A percentile compares a stretch with the other conserved stretches of the same genome.
These are phyloP conservation scores for Steinernema carpocapsae DNA, from an alignment of 2,888 invertebrate genomes.

Conservation along the genomic window DNA sequence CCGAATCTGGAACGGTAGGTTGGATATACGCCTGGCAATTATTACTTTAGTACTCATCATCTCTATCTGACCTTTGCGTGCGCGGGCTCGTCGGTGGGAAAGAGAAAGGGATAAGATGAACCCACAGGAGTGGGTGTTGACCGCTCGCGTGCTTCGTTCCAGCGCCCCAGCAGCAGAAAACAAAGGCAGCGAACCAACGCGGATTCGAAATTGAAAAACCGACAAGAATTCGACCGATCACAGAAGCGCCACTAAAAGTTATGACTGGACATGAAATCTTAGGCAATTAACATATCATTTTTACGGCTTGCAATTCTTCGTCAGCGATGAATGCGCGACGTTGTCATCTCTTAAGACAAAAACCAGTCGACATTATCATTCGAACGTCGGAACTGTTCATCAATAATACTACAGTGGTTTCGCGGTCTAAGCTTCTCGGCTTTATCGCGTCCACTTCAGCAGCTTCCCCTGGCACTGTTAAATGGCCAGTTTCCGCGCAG, in stretches of 20 bases:
- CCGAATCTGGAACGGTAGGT: constrained; percentile 27
- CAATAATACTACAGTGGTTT: background rate
- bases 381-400: constrained; percentile 11
- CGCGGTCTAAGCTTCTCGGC: background rate
- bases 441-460: constrained; percentile 1
- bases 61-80: constrained; percentile 8
- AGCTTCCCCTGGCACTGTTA: background rate
- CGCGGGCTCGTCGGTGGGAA: constrained; percentile 19
- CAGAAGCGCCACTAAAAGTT: constrained; percentile 25
- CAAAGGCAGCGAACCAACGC: background rate
- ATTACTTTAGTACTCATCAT: constrained; percentile 35
- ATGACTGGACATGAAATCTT: constrained; percentile 21
- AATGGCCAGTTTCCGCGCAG: constrained; percentile 21
- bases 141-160: constrained; percentile 22
- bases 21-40: constrained; percentile 30
- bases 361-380: constrained; percentile 14
- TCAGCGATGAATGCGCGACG: constrained; percentile 23
- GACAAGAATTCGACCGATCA: background rate
- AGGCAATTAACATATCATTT: constrained; percentile 33
- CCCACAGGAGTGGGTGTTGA: constrained; percentile 18
- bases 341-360: constrained; percentile 14
- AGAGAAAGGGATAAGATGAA: constrained; percentile 24
- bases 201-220: background rate
- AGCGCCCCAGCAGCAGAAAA: constrained; percentile 1
- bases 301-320: constrained; percentile 26